Conservation (phyloP, 2,888 invertebrate genomes). For the Polydrusus cervinus region DNA sequence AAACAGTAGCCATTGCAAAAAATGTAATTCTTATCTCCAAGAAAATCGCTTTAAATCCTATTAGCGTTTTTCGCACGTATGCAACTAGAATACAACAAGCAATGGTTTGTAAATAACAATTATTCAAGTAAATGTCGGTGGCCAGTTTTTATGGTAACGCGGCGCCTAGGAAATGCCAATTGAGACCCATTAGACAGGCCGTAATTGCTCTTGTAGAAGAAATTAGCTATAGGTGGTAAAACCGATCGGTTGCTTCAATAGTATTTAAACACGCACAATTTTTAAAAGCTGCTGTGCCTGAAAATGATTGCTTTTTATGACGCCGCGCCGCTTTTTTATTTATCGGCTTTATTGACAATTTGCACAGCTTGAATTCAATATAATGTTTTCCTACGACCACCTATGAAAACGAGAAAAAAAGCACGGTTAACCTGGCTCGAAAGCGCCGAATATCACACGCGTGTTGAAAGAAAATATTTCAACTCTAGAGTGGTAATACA, state of each 20-base stretch:
- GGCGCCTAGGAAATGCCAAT: constrained; percentile 54
- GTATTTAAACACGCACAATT: constrained; percentile 41
- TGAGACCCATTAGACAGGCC: constrained; percentile 48
- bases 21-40: constrained; percentile 1
- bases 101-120: constrained; percentile 55
- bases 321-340: background rate
- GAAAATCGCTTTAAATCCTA: constrained; percentile 40
- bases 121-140: constrained; percentile 55
- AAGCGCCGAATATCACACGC: too few relatives aligned
- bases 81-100: constrained; percentile 37
- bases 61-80: constrained; percentile 40
- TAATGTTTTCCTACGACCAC: too few relatives aligned
- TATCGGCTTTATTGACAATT: background rate
- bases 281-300: constrained; percentile 11
- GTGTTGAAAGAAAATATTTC: too few relatives aligned
- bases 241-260: constrained; percentile 29
- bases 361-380: constrained; percentile 2
- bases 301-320: constrained; percentile 19
- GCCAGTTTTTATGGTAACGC: constrained; percentile 51
- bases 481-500: too few relatives aligned
- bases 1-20: background rate
- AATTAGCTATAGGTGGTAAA: constrained; percentile 49
- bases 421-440: too few relatives aligned
- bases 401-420: too few relatives aligned
- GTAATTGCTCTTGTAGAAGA: constrained; percentile 48